A percentile compares a stretch with the other conserved stretches of the same genome.
Conservation (phyloP, 2,797 vertebrate species). For the Cephalopachus bancanus region DNA sequence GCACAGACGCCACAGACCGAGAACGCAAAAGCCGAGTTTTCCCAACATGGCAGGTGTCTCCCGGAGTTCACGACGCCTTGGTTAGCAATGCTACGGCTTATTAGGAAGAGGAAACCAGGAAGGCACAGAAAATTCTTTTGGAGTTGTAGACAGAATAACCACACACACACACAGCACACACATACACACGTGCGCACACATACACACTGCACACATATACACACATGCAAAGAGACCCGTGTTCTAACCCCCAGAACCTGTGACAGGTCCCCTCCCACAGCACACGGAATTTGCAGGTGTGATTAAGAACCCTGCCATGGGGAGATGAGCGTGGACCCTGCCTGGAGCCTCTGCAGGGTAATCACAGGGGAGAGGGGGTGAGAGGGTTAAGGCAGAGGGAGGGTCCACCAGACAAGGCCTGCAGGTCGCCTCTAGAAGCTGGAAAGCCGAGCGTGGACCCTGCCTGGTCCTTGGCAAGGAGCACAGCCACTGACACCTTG, state of each 20-base stretch:
- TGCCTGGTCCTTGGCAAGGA: neutral
- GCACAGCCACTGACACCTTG: neutral
- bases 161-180: neutral
- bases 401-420: neutral
- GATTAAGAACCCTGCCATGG: neutral
- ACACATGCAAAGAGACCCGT: neutral
- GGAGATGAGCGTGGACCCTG: too few relatives aligned
- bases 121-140: neutral
- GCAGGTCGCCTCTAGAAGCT: neutral
- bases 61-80: neutral
- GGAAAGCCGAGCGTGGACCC: neutral
- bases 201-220: too few relatives aligned
- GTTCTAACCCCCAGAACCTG: neutral
- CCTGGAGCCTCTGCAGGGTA: too few relatives aligned
- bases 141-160: neutral
- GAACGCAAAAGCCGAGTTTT: neutral
- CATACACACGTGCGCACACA: too few relatives aligned
- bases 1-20: neutral
- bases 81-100: neutral
- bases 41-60: neutral
- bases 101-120: neutral
- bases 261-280: neutral
- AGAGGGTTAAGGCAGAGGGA: neutral
- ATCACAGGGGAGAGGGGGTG: neutral
- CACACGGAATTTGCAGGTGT: neutral